Base-by-base conservation (phyloP, 37 sponge, comb jelly and placozoan species). In the Bolinopsis microptera region DNA sequence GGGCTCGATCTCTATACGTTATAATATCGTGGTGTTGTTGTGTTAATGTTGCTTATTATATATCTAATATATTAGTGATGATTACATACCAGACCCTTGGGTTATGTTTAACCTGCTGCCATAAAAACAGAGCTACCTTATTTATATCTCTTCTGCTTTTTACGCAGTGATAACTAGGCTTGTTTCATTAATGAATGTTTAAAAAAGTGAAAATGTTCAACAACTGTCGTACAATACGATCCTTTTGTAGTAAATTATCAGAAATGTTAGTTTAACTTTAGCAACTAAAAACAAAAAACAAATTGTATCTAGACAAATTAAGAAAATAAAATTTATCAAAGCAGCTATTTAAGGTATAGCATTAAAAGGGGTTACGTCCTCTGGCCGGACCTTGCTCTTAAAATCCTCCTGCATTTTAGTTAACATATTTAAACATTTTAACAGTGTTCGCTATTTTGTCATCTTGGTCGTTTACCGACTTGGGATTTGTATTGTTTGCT, bases 201-300 rank as follows among this genome's bases (percentile, higher is more conserved):
- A 70, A 77, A 77, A 77, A 77, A 32, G 80, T 77, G 27, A 34
- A 77, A 77, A 34, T 77, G 80, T 77, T 77, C 13, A 77, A 77
- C 21, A 77, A 77, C 32, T 18, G 37, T 77, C 80, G 33, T 77
- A n/a, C 74, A 72, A 72, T n/a, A 72, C 31, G 31, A 72, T 72
- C 61, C 61, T 48, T 48, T 48, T 48, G 61, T 48, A 48, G 61
- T 48, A 48, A 48, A 48, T 48, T 48, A 48, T 48, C 61, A 48
- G 61, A 48, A 48, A 48, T 48, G 61, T 48, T 48, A 48, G 61
- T 48, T 48, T 48, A 5, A 48, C 61, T 48, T 48, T 5, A 48
- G 13, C 61, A 48, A 48, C 61, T 13, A 18, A 18, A 5, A 48
- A 48, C 61, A 13, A 48, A 48, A 48, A 48, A 48, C 13, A 48